Evolutionary conservation across 64 coral and sea anemone species (phyloP).

Genomic region (Montipora cactus): DNA sequence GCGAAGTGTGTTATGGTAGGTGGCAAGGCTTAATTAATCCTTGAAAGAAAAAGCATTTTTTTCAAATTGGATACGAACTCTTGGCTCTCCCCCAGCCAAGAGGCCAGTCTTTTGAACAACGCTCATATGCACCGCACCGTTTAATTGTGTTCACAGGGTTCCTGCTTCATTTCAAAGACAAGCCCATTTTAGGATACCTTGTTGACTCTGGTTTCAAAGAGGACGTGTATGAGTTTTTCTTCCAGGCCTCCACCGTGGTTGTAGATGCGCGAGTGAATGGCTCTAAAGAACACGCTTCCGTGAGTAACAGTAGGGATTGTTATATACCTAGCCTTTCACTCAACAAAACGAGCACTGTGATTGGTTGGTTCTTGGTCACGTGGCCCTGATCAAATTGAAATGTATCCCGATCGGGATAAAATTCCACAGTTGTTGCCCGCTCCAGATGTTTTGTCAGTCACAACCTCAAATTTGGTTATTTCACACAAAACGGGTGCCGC

Average conservation of each 20-base stretch:
- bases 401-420: no score
- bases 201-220: constrained; percentile 71
- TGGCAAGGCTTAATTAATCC: not conserved
- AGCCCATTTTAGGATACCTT: constrained; percentile 71
- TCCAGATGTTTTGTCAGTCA: no score
- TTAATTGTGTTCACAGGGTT: constrained; percentile 45
- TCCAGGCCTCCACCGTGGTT: constrained; percentile 70
- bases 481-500: no score
- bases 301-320: constrained; percentile 1
- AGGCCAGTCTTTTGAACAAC: no score
- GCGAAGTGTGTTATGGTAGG: constrained; percentile 77
- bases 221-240: constrained; percentile 72
- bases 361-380: no score
- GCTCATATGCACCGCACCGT: no score
- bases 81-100: not conserved
- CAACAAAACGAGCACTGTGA: no score
- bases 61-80: not conserved
- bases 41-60: not conserved
- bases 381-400: no score
- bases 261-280: constrained; percentile 56
- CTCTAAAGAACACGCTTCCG: constrained; percentile 55
- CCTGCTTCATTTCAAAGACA: constrained; percentile 55
- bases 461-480: no score
- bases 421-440: no score
- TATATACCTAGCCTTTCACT: no score